A percentile compares a stretch with the other conserved stretches of the same genome.
phyloP scores from a whole-genome alignment of 2,797 vertebrate genomes.

The Dendrocincla fuliginosa region DNA sequence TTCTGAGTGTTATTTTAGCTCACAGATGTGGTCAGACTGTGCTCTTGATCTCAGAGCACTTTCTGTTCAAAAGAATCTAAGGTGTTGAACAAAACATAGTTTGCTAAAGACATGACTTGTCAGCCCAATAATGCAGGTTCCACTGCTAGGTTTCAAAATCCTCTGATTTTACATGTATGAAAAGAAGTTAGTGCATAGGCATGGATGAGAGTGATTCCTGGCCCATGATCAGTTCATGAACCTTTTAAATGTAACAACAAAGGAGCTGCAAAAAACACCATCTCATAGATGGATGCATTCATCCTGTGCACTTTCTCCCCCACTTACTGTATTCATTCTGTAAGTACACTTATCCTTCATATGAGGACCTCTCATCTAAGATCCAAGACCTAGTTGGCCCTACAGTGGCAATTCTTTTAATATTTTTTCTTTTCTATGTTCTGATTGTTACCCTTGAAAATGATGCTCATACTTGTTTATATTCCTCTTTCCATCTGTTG shows the following conservation, averaged over 20 bases:
- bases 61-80: neutral
- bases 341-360: neutral
- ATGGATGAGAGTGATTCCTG: neutral
- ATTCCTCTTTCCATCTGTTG: neutral
- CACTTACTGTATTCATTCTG: neutral
- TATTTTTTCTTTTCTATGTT: neutral
- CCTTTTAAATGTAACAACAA: neutral
- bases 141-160: neutral
- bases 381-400: neutral
- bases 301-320: neutral
- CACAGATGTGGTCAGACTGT: neutral
- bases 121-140: neutral
- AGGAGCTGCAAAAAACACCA: neutral
- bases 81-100: neutral
- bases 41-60: neutral
- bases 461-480: fast-evolving
- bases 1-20: neutral
- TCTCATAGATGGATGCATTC: neutral
- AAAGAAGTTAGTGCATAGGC: neutral
- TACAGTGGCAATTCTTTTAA: neutral
- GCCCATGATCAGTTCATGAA: neutral
- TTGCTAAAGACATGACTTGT: neutral
- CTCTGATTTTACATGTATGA: neutral
- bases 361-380: neutral
- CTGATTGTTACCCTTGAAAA: neutral